Base-by-base conservation (phyloP, 2,888 invertebrate species). In the Hecatera dysodea region DNA sequence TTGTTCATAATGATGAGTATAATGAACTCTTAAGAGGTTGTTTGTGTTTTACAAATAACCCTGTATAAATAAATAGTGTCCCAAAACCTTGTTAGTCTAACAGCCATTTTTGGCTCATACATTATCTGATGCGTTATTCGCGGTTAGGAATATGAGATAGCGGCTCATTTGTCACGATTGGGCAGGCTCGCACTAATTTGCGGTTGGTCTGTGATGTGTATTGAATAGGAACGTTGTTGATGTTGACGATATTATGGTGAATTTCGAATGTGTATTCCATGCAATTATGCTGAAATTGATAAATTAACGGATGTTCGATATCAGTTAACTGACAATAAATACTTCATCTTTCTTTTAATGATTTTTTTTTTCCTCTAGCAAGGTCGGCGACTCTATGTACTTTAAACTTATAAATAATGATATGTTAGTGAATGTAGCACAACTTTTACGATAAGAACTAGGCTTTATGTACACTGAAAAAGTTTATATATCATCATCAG, bases 151-250 rank as follows among this genome's bases (percentile, higher is more conserved):
- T 67, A 80, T 81, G 66, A 66, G 77, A 70, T 63, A 56, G 39
- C 44, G 52, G 33, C 60, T 46, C 56, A 66, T 69, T 63, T 77
- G 63, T 64, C 78, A 81, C 56, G 63, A 57, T 56, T 64, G 77
- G 67, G 9, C 57, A 24, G 67, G 53, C 60, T 7, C 22, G 33
- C 22, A 75, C 67, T 75, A 80, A 80, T 80, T 80, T 77, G 76
- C 80, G 80, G 80, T 67, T 8, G 24, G 22, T 22, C 19, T 80
- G 72, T 22, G 56, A 69, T 46, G 36, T 55, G 53, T 67, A 60
- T 46, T 63, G 75, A 55, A 60, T 80, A 66, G 75, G 27, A 55
- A 60, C 22, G 29, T 53, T 61, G 64, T 75, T 63, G 50, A 75
- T 61, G 64, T 75, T 63, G 50, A 75, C 39, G 46, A 55, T 11